These are phyloP conservation scores for Mobula hypostoma DNA, from an alignment of 2,113 vertebrate species.

Conservation along the genomic window DNA sequence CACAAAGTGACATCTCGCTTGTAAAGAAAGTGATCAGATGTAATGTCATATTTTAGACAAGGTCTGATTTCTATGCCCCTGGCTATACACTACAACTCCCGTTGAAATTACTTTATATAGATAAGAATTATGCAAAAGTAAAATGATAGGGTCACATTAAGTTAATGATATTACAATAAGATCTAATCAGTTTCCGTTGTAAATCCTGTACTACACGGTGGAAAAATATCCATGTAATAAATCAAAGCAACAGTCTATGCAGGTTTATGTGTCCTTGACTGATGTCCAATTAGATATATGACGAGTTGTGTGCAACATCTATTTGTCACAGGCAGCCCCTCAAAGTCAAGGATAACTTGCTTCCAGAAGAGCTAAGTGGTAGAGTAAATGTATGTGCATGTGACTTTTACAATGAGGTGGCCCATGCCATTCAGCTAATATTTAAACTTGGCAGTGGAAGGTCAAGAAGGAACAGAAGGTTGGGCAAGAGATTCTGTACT, in stretches of 20 bases:
- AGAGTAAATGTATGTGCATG: too few relatives aligned
- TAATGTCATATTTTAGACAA: neutral
- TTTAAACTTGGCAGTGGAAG: too few relatives aligned
- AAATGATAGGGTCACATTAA: conserved; percentile 15
- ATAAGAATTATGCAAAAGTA: neutral
- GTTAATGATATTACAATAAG: conserved; percentile 6
- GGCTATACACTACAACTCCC: neutral
- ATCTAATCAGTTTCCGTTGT: conserved; percentile 6
- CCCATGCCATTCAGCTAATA: too few relatives aligned
- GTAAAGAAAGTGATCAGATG: neutral
- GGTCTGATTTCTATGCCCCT: neutral
- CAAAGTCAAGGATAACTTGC: neutral
- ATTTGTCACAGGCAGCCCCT: too few relatives aligned
- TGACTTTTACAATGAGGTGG: too few relatives aligned
- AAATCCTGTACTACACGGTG: conserved; percentile 2
- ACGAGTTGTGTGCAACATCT: neutral
- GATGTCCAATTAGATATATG: neutral
- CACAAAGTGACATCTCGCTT: neutral
- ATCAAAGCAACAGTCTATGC: neutral
- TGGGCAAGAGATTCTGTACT: too few relatives aligned
- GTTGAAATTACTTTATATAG: conserved; percentile 19
- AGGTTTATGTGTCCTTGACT: neutral
- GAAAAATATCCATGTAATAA: conserved; percentile 12
- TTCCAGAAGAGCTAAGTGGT: too few relatives aligned
- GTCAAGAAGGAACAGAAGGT: too few relatives aligned